Percentiles rank a stretch among this genome's conserved stretches.
Conservation (phyloP, 2,797 vertebrate genomes). For the Oceanodroma leucorhoa region DNA sequence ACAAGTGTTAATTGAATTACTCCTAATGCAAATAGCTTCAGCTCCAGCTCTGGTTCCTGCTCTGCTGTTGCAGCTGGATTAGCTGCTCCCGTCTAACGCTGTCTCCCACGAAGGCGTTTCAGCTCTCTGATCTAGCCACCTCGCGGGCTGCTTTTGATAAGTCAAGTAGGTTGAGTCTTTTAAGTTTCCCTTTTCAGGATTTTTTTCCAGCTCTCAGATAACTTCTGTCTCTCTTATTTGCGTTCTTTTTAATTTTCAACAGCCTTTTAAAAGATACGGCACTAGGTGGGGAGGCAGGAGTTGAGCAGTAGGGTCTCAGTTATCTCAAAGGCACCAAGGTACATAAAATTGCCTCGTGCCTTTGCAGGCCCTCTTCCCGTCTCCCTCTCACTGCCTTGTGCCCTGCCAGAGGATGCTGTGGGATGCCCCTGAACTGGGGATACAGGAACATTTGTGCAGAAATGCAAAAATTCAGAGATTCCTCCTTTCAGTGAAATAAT, state of each 20-base stretch:
- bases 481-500: not conserved
- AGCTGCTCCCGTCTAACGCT: not conserved
- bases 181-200: slow-evolving; percentile 9
- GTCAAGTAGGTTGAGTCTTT: slow-evolving; percentile 41
- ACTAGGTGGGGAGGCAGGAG: not conserved
- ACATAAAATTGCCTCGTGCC: not conserved
- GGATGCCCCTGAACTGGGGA: not conserved
- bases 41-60: not conserved
- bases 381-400: not conserved
- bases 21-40: not conserved
- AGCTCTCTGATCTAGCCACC: slow-evolving; percentile 13
- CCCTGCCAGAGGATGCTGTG: not conserved
- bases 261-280: not conserved
- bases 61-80: slow-evolving; percentile 23
- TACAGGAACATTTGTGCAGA: not conserved
- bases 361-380: not conserved
- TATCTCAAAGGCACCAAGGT: not conserved
- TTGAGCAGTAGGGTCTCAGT: not conserved
- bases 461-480: not conserved
- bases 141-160: slow-evolving; percentile 1
- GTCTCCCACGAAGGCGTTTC: not conserved
- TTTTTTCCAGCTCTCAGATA: not conserved
- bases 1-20: slow-evolving; percentile 35
- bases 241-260: slow-evolving; percentile 20
- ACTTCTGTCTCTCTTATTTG: not conserved